Evolutionary conservation across 92 coral and sea anemone genomes (phyloP).

Genomic region (Porites rus): DNA sequence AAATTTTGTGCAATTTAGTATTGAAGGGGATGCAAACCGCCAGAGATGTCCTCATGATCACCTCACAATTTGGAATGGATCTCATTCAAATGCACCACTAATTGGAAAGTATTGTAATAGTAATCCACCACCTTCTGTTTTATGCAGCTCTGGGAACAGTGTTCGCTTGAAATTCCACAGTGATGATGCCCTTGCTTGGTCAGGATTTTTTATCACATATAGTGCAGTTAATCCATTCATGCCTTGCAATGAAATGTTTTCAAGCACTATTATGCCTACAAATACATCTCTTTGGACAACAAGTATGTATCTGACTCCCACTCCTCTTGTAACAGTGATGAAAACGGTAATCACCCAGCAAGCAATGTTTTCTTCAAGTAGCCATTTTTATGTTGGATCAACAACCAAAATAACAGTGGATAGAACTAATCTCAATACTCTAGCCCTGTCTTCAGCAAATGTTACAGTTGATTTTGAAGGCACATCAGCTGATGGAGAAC

Average conservation of each 20-base stretch:
- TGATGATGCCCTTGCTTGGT: conserved; percentile 77
- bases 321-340: conserved; percentile 25
- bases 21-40: conserved; percentile 71
- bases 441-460: background rate
- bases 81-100: conserved; percentile 54
- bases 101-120: conserved; percentile 85
- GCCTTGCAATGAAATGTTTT: conserved; percentile 61
- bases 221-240: conserved; percentile 62
- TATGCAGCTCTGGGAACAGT: conserved; percentile 74
- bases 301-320: conserved; percentile 4
- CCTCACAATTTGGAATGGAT: conserved; percentile 74
- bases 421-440: background rate
- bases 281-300: conserved; percentile 42
- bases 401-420: background rate
- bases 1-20: conserved; percentile 70
- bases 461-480: conserved; percentile 19
- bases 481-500: conserved; percentile 3
- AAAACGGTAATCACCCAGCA: conserved; percentile 11
- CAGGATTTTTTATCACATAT: conserved; percentile 71
- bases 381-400: background rate
- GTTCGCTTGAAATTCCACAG: conserved; percentile 69
- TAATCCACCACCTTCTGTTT: conserved; percentile 68
- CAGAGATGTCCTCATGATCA: conserved; percentile 77
- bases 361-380: conserved; percentile 15
- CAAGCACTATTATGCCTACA: conserved; percentile 49